phyloP scores from a whole-genome alignment of 1,140 invertebrate genomes.

The Drosophila nigrodunni region DNA sequence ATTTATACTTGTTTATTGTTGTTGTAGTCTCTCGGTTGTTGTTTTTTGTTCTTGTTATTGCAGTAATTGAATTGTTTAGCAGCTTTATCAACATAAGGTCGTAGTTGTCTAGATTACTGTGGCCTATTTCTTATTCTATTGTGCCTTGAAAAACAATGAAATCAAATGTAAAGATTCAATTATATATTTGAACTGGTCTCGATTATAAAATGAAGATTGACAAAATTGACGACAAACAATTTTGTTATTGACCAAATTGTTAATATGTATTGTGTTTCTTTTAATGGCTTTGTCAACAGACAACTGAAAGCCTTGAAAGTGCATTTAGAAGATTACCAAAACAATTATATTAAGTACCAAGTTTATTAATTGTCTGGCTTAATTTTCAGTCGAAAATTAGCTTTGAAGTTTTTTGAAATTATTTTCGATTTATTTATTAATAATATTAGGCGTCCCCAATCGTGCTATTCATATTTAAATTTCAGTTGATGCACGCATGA shows the following conservation, averaged over 20 bases:
- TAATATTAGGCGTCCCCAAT: constrained; percentile 28
- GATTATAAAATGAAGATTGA: constrained; percentile 18
- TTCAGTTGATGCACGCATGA: constrained; percentile 45
- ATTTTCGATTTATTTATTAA: constrained; percentile 49
- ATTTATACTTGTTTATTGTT: constrained; percentile 39
- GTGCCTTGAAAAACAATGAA: constrained; percentile 27
- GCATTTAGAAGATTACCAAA: constrained; percentile 6
- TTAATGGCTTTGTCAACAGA: not conserved
- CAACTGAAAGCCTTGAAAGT: not conserved
- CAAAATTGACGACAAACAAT: not conserved
- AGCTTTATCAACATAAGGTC: constrained; percentile 25
- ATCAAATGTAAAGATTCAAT: constrained; percentile 14
- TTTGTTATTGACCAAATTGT: constrained; percentile 1
- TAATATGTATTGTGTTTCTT: constrained; percentile 6
- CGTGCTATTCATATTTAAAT: constrained; percentile 38
- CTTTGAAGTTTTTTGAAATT: constrained; percentile 4
- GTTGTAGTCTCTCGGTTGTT: constrained; percentile 21
- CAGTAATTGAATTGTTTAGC: constrained; percentile 72
- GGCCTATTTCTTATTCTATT: constrained; percentile 33
- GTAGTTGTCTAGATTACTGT: constrained; percentile 6
- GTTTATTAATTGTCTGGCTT: too few relatives aligned
- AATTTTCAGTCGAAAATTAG: not conserved
- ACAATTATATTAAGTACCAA: not conserved
- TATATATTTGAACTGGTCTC: constrained; percentile 20
- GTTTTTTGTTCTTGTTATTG: constrained; percentile 43